A percentile compares a stretch with the other conserved stretches of the same genome.
These are phyloP conservation scores for Acropternis orthonyx DNA, from an alignment of 2,797 vertebrate genomes.

Conservation along the genomic window DNA sequence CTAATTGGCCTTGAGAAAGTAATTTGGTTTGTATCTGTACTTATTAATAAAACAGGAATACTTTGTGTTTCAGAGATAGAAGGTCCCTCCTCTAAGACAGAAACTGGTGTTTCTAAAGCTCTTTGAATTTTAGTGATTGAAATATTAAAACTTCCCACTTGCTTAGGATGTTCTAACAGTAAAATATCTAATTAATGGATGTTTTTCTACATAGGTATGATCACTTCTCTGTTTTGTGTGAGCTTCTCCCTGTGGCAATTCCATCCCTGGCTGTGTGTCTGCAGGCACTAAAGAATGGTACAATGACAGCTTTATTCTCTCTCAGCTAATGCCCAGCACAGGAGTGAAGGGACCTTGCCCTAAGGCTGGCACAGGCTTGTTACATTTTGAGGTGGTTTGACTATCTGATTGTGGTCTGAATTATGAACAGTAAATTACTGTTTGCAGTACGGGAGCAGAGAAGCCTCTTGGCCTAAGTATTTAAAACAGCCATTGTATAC, in stretches of 20 bases:
- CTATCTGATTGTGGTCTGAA: not conserved
- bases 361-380: not conserved
- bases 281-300: conserved; percentile 84
- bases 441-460: not conserved
- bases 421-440: not conserved
- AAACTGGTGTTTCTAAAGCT: not conserved
- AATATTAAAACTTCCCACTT: not conserved
- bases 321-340: not conserved
- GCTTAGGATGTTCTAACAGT: not conserved
- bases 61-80: not conserved
- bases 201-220: conserved; percentile 78
- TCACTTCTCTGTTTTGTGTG: conserved; percentile 93
- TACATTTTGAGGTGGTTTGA: not conserved
- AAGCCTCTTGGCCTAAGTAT: not conserved
- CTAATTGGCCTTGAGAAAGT: not conserved
- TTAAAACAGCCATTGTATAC: not conserved
- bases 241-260: conserved; percentile 90
- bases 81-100: not conserved
- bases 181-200: not conserved
- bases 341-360: not conserved
- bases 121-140: not conserved
- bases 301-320: conserved; percentile 25
- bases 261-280: conserved; percentile 90
- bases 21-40: not conserved
- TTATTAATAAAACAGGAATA: not conserved